Evolutionary conservation across 2,797 vertebrate genomes (phyloP), one percentile per base, ranked within the genome.

Genomic region (Ataeniobius toweri): DNA sequence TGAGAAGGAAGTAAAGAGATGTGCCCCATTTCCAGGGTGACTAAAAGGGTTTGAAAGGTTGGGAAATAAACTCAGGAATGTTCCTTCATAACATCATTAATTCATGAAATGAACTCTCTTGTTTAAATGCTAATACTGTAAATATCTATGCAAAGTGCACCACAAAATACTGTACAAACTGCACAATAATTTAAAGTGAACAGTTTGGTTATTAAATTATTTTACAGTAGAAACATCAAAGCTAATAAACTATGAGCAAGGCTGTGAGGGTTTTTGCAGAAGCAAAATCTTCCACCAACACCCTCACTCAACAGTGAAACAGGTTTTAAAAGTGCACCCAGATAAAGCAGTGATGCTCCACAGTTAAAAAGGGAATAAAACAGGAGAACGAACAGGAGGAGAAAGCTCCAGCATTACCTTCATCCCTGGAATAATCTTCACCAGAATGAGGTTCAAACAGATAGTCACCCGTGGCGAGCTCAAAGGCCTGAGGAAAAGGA

Each of bases 361-460:
- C 16, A 70, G 0, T 75, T 67, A 26, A 39, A 69, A 76, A 3
- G 41, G 28, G 63, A 39, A 51, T 2, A 22, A 69, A 81, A 84
- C 51, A 24, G 53, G 20, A 72, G 26, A 79, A 73, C 14, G 24
- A 1, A 79, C 44, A 83, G 65, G 41, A 83, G 78, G 65, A 85
- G 56, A 56, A 79, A 83, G 44, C 77, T 74, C 59, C 61, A 74
- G 80, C 69, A 79, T 86, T 95, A 99, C 98, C 98, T 99, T 99
- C 98, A 94, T 99, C 98, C 86, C 98, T 95, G 73, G 97, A 97
- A 92, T 99, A 99, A 90, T 99, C 98, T 88, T 99, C 98, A 48
- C 98, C 98, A 73, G 98, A 99, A 89, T 99, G 98, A 77, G 98
- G 98, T 81, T 99, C 98, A 67, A 99, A 99, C 79, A 99, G 94